Evolutionary conservation across 2,797 vertebrate genomes (phyloP).

Genomic region (Sebastes jordani): DNA sequence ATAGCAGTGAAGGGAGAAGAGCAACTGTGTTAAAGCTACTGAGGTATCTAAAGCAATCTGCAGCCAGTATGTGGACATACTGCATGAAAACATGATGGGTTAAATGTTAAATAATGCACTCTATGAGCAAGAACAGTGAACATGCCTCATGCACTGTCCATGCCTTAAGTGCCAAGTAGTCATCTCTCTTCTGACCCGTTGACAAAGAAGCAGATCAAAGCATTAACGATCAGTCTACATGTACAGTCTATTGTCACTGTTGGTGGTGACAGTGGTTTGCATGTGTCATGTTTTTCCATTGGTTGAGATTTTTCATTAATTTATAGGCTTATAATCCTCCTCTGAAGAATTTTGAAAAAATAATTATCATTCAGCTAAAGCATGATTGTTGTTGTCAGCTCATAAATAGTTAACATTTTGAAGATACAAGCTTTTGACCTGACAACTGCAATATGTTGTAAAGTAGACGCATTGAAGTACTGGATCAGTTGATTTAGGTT

Average conservation of each 20-base stretch:
- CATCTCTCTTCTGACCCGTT: background rate
- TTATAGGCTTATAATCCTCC: background rate
- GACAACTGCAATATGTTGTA: background rate
- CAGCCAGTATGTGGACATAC: background rate
- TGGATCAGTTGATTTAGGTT: slow-evolving; percentile 12
- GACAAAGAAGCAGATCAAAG: background rate
- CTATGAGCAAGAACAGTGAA: background rate
- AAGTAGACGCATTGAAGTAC: background rate
- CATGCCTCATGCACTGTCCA: background rate
- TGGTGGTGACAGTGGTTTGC: background rate
- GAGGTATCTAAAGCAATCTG: background rate
- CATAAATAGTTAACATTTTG: background rate
- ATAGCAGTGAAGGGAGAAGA: background rate
- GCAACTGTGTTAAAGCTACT: background rate
- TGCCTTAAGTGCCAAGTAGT: background rate
- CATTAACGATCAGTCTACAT: background rate
- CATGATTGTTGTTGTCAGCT: rapidly evolving
- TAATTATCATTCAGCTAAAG: background rate
- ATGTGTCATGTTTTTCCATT: background rate
- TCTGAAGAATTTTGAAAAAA: background rate
- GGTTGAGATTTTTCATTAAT: background rate
- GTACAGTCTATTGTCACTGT: background rate
- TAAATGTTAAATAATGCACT: background rate
- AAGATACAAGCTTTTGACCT: background rate
- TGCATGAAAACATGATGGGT: background rate